Evolutionary conservation across 2,888 invertebrate species (phyloP).

Genomic region (Nomada fabriciana): DNA sequence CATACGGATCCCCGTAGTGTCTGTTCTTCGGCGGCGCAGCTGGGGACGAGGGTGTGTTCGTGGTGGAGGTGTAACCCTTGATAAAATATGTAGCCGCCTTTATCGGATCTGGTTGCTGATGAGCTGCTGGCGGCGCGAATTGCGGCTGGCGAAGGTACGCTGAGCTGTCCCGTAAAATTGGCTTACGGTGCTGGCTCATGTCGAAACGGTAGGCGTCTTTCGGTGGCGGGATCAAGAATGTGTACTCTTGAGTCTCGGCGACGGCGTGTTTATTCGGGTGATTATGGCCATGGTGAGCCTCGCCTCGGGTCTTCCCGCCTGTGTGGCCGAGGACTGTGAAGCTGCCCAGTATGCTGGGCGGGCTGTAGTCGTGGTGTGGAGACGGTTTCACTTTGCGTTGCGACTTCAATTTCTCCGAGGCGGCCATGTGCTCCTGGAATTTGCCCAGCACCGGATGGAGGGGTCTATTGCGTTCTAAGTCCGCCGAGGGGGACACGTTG

Average conservation of each 20-base stretch:
- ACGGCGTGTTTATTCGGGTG: constrained; percentile 67
- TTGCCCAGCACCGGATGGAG: constrained; percentile 79
- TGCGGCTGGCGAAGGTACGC: constrained; percentile 75
- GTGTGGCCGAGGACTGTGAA: constrained; percentile 87
- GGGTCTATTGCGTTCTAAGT: constrained; percentile 71
- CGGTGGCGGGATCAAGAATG: constrained; percentile 80
- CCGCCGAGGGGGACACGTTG: constrained; percentile 74
- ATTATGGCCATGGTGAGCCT: constrained; percentile 65
- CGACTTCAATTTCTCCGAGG: constrained; percentile 75
- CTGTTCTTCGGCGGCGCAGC: constrained; percentile 69
- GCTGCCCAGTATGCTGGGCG: constrained; percentile 85
- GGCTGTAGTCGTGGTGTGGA: constrained; percentile 72
- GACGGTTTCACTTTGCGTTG: constrained; percentile 72
- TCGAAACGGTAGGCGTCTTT: constrained; percentile 80
- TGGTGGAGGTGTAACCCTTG: constrained; percentile 67
- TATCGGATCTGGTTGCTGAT: constrained; percentile 61
- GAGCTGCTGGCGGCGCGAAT: constrained; percentile 64
- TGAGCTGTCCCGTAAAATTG: constrained; percentile 74
- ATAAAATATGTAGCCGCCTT: constrained; percentile 74
- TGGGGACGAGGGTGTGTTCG: constrained; percentile 53
- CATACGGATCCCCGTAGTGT: constrained; percentile 63
- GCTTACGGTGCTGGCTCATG: constrained; percentile 76
- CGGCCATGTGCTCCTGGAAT: constrained; percentile 79
- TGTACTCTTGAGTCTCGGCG: constrained; percentile 79
- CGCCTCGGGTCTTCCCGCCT: constrained; percentile 86